Conservation (phyloP, 2,113 vertebrate genomes). For the Sinosuthora webbiana region DNA sequence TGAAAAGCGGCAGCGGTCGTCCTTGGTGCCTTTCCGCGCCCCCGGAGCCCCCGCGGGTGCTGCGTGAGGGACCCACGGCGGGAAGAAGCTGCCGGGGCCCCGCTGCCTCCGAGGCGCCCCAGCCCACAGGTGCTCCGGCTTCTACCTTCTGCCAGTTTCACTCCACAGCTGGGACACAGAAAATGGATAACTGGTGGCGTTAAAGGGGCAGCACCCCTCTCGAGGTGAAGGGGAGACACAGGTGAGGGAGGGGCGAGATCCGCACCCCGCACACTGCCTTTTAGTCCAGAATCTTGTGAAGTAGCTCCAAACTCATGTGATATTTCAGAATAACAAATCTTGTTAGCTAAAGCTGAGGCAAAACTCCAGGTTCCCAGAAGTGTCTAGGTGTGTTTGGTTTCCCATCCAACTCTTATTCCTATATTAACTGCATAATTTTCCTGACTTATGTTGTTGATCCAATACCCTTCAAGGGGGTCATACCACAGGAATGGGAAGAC, state of each 20-base stretch:
- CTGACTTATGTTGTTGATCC: not conserved
- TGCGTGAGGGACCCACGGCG: accelerated
- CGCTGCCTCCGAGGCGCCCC: not conserved
- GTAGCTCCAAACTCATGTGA: not conserved
- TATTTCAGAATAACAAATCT: not conserved
- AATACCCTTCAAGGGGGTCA: not conserved
- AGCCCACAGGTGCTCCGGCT: accelerated
- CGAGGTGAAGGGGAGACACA: not conserved
- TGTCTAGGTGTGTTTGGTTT: not conserved
- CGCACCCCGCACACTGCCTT: accelerated
- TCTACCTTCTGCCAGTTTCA: not conserved
- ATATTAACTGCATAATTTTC: not conserved
- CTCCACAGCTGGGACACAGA: not conserved
- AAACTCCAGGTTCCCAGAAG: not conserved
- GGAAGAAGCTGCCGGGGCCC: accelerated
- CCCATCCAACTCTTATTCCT: not conserved
- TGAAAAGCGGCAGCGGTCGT: not conserved
- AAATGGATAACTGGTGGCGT: not conserved
- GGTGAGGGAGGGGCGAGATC: not conserved
- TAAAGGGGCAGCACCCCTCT: not conserved
- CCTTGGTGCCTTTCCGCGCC: not conserved
- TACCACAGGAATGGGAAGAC: not conserved
- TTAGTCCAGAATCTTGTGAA: not conserved
- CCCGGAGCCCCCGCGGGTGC: not conserved
- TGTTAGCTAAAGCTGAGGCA: not conserved